phyloP scores from a whole-genome alignment of 2,113 vertebrate genomes.

The Alosa alosa region DNA sequence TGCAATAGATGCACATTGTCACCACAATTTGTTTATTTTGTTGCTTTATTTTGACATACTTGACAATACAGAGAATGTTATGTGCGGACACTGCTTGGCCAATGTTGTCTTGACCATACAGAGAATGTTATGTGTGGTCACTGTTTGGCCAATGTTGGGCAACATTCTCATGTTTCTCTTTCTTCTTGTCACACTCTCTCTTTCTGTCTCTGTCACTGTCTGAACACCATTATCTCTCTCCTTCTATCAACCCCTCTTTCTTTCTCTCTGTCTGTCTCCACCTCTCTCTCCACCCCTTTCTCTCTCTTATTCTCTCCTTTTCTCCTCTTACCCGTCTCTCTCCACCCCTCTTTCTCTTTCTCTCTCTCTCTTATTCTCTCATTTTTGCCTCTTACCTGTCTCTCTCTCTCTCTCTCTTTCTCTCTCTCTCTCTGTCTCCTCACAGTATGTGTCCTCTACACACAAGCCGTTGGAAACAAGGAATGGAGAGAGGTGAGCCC shows the following conservation, averaged over 20 bases:
- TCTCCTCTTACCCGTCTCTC: background rate
- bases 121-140: too few relatives aligned
- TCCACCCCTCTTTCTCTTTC: background rate
- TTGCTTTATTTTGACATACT: background rate
- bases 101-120: too few relatives aligned
- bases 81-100: too few relatives aligned
- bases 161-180: background rate
- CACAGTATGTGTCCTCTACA: conserved; percentile 96
- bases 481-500: conserved; percentile 98
- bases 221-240: background rate
- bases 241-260: background rate
- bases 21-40: background rate
- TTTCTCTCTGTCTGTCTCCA: background rate
- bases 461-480: conserved; percentile 92
- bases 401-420: background rate
- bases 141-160: too few relatives aligned
- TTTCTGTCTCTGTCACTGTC: background rate
- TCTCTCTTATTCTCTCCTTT: background rate
- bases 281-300: background rate
- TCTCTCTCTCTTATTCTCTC: background rate
- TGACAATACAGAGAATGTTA: too few relatives aligned
- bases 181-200: background rate
- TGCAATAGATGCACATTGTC: background rate
- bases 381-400: background rate
- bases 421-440: background rate